Evolutionary conservation across 2,113 vertebrate genomes (phyloP), one percentile per base, ranked within the genome.

Genomic region (Centrocercus urophasianus): DNA sequence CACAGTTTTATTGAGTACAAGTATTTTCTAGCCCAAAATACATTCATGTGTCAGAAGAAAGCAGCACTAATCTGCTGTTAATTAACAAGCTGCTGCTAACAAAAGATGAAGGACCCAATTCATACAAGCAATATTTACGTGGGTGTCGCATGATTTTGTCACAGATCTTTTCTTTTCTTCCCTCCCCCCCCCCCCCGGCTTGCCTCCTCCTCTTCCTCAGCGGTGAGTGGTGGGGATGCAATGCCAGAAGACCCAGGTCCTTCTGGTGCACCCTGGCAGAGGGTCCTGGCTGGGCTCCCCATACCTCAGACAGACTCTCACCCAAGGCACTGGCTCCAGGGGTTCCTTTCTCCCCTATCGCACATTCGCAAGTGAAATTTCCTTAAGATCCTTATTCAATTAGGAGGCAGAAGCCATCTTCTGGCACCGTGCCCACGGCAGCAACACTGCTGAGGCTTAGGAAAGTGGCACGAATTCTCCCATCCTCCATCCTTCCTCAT

Each of bases 61-160:
- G 94, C 95, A 94, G 93, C 87, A 79, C 95, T 97, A 94, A 97
- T 97, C 96, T 95, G 96, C 91, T 93, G 94, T 96, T 98, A 98
- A 98, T 98, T 98, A 98, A 97, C 90, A 92, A 98, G 93, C 97
- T 90, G 93, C 96, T 95, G 91, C 94, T 96, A 97, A 98, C 96
- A 98, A 98, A 98, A 97, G 97, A 97, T 93, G 94, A 97, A 97
- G 96, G 95, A 93, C 86, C 93, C 89, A 88, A 93, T 83, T 96
- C 96, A 94, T 86, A 89, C 93, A 94, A 97, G 96, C 93, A 97
- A 91, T 97, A 96, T 97, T 96, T 96, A 95, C 96, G 70, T 40
- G 96, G 91, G 95, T 89, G 77, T 91, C 10, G 15, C 57, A 24
- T 24, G 72, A 90, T 91, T 94, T 89, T 83, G 83, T 64, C 93